Percentiles rank a stretch among this genome's conserved stretches.
Conservation (phyloP, 2,888 invertebrate species). For the Lycaena phlaeas region DNA sequence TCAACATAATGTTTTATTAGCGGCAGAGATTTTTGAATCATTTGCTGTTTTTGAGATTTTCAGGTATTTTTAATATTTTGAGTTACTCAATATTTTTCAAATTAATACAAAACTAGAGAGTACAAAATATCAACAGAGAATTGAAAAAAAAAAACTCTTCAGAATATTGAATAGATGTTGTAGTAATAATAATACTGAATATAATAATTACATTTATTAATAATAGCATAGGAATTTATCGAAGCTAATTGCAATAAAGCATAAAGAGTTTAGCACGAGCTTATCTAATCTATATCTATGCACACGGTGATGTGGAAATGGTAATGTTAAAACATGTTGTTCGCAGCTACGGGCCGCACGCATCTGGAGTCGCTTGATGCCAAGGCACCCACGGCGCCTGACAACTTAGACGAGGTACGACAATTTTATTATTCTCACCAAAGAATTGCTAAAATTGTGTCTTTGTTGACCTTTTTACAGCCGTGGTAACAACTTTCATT, state of each 20-base stretch:
- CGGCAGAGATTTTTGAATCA: no score
- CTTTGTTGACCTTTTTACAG: no score
- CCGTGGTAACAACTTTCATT: no score
- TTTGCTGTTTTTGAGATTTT: no score
- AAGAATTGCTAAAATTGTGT: neutral
- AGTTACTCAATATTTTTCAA: no score
- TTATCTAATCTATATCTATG: conserved; percentile 59
- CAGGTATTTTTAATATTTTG: no score
- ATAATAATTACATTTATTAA: neutral
- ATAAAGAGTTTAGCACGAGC: conserved; percentile 29
- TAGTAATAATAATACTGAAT: neutral
- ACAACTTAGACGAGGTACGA: conserved; percentile 15
- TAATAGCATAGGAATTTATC: conserved; percentile 9
- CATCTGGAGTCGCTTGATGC: conserved; percentile 29
- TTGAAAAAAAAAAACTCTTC: neutral
- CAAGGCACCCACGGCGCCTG: conserved; percentile 20
- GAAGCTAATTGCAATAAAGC: conserved; percentile 30
- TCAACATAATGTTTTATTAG: no score
- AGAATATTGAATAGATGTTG: no score
- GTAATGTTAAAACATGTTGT: conserved; percentile 50
- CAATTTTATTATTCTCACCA: neutral
- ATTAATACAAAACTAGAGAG: neutral
- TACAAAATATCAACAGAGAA: neutral
- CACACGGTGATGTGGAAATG: conserved; percentile 29
- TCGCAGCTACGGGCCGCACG: conserved; percentile 52